Evolutionary conservation across 2,113 vertebrate species (phyloP).

Genomic region (Nothobranchius furzeri): DNA sequence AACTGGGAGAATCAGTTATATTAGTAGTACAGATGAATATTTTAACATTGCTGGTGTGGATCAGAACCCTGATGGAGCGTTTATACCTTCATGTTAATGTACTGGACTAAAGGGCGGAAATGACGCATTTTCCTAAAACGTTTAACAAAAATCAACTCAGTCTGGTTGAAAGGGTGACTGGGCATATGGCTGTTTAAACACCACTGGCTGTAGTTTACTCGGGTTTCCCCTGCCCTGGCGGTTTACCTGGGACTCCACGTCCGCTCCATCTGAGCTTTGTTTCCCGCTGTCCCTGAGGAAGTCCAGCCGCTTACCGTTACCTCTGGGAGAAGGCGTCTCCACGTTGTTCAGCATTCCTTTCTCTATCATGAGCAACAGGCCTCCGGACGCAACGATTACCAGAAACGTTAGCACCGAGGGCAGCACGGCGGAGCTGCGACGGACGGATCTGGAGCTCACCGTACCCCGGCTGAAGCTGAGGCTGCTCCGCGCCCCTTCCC

Average conservation of each 20-base stretch:
- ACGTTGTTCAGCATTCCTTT: slow-evolving; percentile 89
- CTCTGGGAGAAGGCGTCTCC: slow-evolving; percentile 81
- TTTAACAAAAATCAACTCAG: not conserved
- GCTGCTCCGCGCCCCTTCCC: slow-evolving; percentile 39
- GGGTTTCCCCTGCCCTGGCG: no score
- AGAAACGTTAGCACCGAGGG: slow-evolving; percentile 95
- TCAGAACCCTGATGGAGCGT: not conserved
- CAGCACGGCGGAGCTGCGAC: slow-evolving; percentile 79
- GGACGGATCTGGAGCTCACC: slow-evolving; percentile 47
- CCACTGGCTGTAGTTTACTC: no score
- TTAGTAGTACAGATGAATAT: not conserved
- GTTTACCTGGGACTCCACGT: slow-evolving; percentile 82
- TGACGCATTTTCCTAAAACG: not conserved
- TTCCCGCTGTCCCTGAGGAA: slow-evolving; percentile 15
- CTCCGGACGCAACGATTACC: slow-evolving; percentile 93
- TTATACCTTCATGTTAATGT: not conserved
- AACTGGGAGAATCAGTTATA: not conserved
- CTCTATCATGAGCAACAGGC: slow-evolving; percentile 94
- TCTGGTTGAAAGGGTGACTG: not conserved
- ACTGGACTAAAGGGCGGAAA: not conserved
- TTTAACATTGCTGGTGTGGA: not conserved
- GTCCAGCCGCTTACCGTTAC: slow-evolving; percentile 41
- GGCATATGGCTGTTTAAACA: no score
- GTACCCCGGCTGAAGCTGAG: slow-evolving; percentile 57
- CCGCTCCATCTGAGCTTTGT: slow-evolving; percentile 41